Conservation (phyloP, 2,113 vertebrate genomes). For the Mesembrinibis cayennensis region DNA sequence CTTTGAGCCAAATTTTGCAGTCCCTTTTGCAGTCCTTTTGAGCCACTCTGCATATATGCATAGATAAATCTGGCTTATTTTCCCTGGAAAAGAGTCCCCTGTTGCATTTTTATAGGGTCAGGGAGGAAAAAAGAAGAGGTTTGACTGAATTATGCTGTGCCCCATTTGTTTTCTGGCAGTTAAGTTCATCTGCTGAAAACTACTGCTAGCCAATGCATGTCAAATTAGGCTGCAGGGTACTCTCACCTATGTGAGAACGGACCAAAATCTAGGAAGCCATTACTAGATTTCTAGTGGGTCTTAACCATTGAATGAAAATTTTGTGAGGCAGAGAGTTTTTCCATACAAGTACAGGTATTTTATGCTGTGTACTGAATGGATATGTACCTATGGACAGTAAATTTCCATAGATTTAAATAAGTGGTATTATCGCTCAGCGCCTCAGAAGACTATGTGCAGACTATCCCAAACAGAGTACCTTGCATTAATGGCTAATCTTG, state of each 20-base stretch:
- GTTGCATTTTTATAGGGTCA: background rate
- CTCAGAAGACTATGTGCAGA: background rate
- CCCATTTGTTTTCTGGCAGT: background rate
- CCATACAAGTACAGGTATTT: background rate
- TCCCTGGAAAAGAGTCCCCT: background rate
- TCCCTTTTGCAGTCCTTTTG: background rate
- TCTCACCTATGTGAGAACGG: background rate
- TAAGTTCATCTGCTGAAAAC: background rate
- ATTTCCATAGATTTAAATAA: background rate
- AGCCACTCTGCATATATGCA: background rate
- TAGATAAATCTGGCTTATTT: background rate
- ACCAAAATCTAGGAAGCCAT: background rate
- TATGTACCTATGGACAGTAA: background rate
- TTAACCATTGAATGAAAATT: background rate
- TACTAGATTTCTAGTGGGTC: background rate
- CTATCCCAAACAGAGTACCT: background rate
- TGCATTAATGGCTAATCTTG: background rate
- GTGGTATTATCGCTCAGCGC: background rate
- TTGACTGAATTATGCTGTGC: background rate
- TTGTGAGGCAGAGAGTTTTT: background rate
- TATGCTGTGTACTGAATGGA: background rate
- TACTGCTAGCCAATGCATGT: background rate
- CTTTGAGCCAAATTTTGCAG: background rate
- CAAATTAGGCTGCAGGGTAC: background rate
- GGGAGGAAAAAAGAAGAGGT: background rate